Percentiles rank a stretch among this genome's conserved stretches.
phyloP scores from a whole-genome alignment of 2,888 invertebrate species.

The Scaptomyza tumidula region DNA sequence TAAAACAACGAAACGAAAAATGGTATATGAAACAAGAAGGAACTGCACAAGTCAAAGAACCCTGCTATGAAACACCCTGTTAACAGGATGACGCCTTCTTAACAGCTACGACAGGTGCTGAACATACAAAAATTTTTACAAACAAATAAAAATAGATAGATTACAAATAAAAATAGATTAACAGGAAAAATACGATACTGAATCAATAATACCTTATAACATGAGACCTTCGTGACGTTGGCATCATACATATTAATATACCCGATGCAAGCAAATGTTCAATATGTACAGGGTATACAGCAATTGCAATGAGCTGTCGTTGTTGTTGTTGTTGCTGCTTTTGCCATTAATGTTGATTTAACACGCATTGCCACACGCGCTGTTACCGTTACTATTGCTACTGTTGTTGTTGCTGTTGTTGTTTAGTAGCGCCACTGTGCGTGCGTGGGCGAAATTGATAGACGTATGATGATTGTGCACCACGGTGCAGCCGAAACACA shows the following conservation, averaged over 20 bases:
- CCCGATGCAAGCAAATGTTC: too few species aligned
- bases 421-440: conserved; percentile 30
- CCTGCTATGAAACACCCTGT: background rate
- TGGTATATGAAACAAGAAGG: conserved; percentile 21
- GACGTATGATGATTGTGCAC: conserved; percentile 19
- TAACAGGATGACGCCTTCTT: background rate
- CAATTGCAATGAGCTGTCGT: conserved; percentile 56
- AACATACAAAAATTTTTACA: background rate
- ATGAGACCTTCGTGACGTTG: background rate
- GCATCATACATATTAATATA: background rate
- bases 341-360: conserved; percentile 74
- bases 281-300: conserved; percentile 5
- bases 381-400: conserved; percentile 40
- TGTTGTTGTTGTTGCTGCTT: conserved; percentile 34
- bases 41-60: background rate
- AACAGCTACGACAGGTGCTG: too few species aligned
- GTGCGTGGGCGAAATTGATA: conserved; percentile 13
- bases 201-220: too few species aligned
- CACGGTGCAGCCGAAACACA: conserved; percentile 42
- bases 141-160: background rate
- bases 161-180: background rate
- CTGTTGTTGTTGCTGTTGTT: conserved; percentile 15
- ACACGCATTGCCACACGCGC: conserved; percentile 75
- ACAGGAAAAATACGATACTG: background rate
- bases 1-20: conserved; percentile 34